Evolutionary conservation across 1,140 invertebrate genomes (phyloP), one percentile per base, ranked within the genome.

Genomic region (Acromyrmex echinatior): DNA sequence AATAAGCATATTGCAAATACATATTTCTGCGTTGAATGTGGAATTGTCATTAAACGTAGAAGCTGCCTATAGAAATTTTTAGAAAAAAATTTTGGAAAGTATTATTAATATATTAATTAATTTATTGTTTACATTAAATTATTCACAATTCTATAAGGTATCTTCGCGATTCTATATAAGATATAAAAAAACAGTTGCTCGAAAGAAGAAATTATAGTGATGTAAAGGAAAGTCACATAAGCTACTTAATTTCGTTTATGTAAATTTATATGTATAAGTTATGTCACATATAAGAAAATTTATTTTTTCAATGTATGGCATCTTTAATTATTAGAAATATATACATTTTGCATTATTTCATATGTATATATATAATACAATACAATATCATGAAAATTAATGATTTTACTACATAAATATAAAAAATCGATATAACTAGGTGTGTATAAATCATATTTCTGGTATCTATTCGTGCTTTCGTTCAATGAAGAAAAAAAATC

Each of bases 1-100:
- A 78, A 80, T 81, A 71, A 89, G 65, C 70, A 21, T 62, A 90
- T 63, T 81, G 53, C 39, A 86, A 70, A 68, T 66, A 45, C 39
- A 45, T 45, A 76, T 58, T 60, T 18, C 45, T 39, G 12, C 53
- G 6, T 58, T 90, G 86, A 65, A 39, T 66, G 31, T 66, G 39
- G 18, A 66, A 35, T 39, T 16, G 31, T 39, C n/a, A 66, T 45
- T 60, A 71, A 80, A 71, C 63, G 35, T 80, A 80, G 35, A 74
- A 78, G 70, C 35, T 18, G 65, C 66, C 45, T 63, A 76, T 63
- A 76, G 53, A 63, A 56, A 7, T 18, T 77, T 65, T 78, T 53
- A 86, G n/a, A 84, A 63, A 58, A 25, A 39, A 51, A 79, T 12
- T 80, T 79, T 63, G 28, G 12, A 65, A 53, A 86, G 35, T 85